Base-by-base conservation (phyloP, 2,888 invertebrate species). In the Drosophila paramelanica region DNA sequence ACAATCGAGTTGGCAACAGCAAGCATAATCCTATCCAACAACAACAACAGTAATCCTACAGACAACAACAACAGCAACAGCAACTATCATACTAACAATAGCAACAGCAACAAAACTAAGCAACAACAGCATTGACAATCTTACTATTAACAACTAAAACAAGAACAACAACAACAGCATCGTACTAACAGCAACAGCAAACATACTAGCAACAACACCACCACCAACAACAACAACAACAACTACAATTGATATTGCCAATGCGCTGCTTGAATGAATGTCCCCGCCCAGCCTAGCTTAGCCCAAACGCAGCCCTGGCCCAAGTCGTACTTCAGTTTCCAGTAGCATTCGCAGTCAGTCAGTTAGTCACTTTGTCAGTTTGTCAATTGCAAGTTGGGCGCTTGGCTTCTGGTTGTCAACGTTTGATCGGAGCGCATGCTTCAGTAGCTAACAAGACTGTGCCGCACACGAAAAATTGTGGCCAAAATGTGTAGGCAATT, bases 401-500 rank as follows among this genome's bases (percentile, higher is more conserved):
- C 33, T 47, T 64, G 39, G 70, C 45, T 57, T 57, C 39, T 50
- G 51, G 64, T 81, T 72, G 79, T 64, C 79, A 81, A 81, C 79
- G 78, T 83, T 72, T 65, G 78, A 76, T 65, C 70, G 74, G 77
- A 67, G 70, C 64, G 79, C 80, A 85, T 85, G 85, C 68, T 88
- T 77, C 86, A 73, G 85, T 81, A 83, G 77, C 76, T 60, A 73
- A 64, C 75, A 77, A 72, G 67, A 55, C 36, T 56, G 36, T 56
- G 53, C 53, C 45, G 52, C 42, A 42, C 50, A 73, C 60, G 36
- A 67, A 62, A 62, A 76, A 73, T 81, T 76, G 79, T 87, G 79
- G 85, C 82, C 88, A 79, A 83, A 83, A 83, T 83, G 85, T 83
- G 87, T 83, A 74, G 66, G 81, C 82, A 83, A 83, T 83, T 83